Conservation (phyloP, 2,113 vertebrate genomes). For the Chaetops frenatus region DNA sequence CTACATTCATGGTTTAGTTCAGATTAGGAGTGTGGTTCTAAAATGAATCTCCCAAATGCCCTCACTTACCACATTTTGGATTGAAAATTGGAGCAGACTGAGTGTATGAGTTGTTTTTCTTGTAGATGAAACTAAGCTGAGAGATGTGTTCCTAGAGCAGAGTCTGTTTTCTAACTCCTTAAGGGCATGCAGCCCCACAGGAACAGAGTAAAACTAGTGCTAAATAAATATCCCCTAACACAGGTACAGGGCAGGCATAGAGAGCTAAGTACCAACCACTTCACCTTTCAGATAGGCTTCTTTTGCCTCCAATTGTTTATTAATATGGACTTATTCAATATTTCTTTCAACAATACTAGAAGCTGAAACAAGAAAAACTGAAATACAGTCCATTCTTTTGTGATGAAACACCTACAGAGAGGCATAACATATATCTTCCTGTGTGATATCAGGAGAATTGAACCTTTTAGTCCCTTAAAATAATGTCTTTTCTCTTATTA, state of each 20-base stretch:
- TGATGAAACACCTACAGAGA: not conserved
- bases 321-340: not conserved
- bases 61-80: not conserved
- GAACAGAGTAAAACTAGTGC: not conserved
- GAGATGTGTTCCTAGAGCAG: not conserved
- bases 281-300: not conserved
- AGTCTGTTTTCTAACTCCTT: not conserved
- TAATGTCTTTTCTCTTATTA: not conserved
- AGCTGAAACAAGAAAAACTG: not conserved
- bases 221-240: not conserved
- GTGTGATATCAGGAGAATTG: not conserved
- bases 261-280: not conserved
- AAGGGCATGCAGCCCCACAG: not conserved
- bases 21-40: not conserved
- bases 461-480: not conserved
- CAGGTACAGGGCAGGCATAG: not conserved
- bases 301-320: not conserved
- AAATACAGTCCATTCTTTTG: not conserved
- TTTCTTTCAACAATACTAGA: not conserved
- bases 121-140: not conserved
- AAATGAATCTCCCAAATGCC: not conserved
- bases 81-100: not conserved
- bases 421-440: not conserved
- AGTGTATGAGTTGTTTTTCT: not conserved
- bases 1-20: not conserved